A percentile compares a stretch with the other conserved stretches of the same genome.
Conservation (phyloP, 1,140 invertebrate genomes). For the Luehdorfia chinensis region DNA sequence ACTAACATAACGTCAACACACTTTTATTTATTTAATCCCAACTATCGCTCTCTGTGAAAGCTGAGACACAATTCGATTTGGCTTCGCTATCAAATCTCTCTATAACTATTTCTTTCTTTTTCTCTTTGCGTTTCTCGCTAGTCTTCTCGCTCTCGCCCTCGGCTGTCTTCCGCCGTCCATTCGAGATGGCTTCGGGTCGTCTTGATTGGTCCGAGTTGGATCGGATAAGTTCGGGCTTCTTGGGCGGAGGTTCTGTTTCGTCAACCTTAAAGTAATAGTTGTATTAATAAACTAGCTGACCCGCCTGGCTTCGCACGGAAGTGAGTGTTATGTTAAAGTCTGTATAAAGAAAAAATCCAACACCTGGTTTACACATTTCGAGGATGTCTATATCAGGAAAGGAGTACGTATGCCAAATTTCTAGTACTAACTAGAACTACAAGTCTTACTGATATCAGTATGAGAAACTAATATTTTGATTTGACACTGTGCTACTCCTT, state of each 20-base stretch:
- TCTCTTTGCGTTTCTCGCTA: conserved; percentile 28
- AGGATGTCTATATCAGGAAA: too few species aligned
- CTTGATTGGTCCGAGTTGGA: conserved; percentile 18
- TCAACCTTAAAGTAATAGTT: conserved; percentile 34
- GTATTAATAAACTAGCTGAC: neutral
- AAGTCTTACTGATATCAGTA: too few species aligned
- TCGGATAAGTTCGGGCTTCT: conserved; percentile 35
- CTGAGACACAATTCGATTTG: conserved; percentile 37
- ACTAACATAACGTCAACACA: too few species aligned
- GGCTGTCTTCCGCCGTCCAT: conserved; percentile 35
- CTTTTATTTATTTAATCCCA: conserved; percentile 55
- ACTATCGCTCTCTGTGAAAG: conserved; percentile 62
- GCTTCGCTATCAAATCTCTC: conserved; percentile 41
- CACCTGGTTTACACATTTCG: too few species aligned
- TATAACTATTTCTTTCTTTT: conserved; percentile 30
- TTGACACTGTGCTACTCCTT: too few species aligned
- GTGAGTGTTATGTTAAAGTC: too few species aligned
- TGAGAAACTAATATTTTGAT: too few species aligned
- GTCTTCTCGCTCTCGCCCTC: conserved; percentile 18
- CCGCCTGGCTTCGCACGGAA: too few species aligned
- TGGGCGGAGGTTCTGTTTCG: conserved; percentile 39
- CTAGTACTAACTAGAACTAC: too few species aligned
- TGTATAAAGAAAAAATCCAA: too few species aligned
- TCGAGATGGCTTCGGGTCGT: conserved; percentile 21
- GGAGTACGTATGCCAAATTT: too few species aligned